These are phyloP conservation scores for Apostichopus parvimensis DNA, from an alignment of 35 echinoderm and acorn worm genomes.

Conservation along the genomic window DNA sequence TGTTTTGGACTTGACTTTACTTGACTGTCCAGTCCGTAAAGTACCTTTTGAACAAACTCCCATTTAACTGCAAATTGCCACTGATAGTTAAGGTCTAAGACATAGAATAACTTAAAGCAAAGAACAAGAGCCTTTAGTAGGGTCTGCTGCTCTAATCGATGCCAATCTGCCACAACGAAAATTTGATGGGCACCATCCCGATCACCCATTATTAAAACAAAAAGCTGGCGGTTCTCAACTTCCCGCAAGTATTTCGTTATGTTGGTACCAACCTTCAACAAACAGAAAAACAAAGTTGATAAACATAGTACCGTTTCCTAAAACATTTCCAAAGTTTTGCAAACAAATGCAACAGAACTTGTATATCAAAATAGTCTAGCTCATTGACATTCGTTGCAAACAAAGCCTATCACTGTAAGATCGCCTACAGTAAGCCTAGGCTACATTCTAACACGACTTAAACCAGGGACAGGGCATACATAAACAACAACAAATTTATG, in stretches of 20 bases:
- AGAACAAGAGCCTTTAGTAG: neutral
- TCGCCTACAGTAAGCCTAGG: no score
- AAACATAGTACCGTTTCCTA: no score
- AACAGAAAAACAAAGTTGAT: no score
- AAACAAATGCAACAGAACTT: no score
- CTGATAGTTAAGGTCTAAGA: neutral
- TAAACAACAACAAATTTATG: no score
- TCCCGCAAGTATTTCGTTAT: slow-evolving; percentile 1
- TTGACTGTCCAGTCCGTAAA: neutral
- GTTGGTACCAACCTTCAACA: neutral
- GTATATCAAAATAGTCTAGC: no score
- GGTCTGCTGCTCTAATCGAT: neutral
- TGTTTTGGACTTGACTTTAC: neutral
- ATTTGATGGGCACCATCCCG: neutral
- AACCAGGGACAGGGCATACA: no score
- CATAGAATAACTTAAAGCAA: neutral
- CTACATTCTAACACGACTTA: no score
- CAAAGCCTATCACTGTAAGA: no score
- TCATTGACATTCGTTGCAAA: no score
- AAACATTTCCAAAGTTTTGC: no score
- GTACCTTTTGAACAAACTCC: neutral
- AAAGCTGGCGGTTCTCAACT: neutral
- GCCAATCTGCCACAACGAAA: neutral
- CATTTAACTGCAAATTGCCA: neutral
- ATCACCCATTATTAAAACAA: neutral